phyloP scores from a whole-genome alignment of 2,888 invertebrate species.

The Pachliopta kotzebuea region DNA sequence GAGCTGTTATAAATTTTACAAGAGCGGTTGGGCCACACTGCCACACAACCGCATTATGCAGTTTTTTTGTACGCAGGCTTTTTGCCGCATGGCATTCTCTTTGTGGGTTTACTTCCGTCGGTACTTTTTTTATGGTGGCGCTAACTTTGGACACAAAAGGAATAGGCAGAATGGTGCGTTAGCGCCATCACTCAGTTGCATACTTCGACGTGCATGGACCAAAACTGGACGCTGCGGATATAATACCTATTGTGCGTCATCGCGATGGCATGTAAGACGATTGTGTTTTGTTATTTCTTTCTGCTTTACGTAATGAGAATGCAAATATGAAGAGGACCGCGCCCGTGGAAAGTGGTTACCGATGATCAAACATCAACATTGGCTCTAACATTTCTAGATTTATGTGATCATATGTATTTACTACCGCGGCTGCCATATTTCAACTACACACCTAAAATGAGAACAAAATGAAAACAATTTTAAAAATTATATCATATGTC shows the following conservation, averaged over 20 bases:
- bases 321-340: constrained; percentile 23
- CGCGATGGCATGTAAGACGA: constrained; percentile 37
- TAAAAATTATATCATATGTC: too few species aligned
- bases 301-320: constrained; percentile 29
- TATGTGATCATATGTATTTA: background rate
- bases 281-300: constrained; percentile 33
- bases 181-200: constrained; percentile 51
- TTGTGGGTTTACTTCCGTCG: constrained; percentile 77
- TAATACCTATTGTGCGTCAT: constrained; percentile 42
- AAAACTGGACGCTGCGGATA: constrained; percentile 32
- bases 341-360: constrained; percentile 26
- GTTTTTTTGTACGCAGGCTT: constrained; percentile 63
- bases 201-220: constrained; percentile 31
- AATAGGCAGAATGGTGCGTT: constrained; percentile 49
- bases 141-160: constrained; percentile 68
- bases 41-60: constrained; percentile 69
- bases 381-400: constrained; percentile 19
- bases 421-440: background rate
- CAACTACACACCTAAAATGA: background rate
- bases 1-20: constrained; percentile 79
- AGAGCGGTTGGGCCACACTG: constrained; percentile 65
- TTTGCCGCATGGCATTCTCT: constrained; percentile 74
- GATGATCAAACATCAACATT: constrained; percentile 17
- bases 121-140: constrained; percentile 72
- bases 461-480: background rate